phyloP scores from a whole-genome alignment of 2,797 vertebrate genomes.

The Sus cebifrons region DNA sequence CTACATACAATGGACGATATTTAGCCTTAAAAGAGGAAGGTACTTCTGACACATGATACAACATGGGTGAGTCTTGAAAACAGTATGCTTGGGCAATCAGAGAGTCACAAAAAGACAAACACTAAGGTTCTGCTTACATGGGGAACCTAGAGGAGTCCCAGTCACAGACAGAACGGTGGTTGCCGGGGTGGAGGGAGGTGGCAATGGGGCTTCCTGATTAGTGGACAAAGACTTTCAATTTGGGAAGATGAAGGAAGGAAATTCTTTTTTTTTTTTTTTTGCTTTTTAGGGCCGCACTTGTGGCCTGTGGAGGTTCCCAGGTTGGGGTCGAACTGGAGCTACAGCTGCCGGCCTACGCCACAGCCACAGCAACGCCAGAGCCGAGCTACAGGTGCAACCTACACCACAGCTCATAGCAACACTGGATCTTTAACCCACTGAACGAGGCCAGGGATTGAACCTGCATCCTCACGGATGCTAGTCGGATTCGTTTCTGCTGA shows the following conservation, averaged over 20 bases:
- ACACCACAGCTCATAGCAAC: too few species aligned
- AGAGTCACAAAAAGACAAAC: background rate
- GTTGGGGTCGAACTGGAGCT: too few species aligned
- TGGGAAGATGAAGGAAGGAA: background rate
- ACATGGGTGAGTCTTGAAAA: background rate
- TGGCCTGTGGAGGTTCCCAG: too few species aligned
- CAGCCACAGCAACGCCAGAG: too few species aligned
- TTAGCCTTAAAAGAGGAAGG: background rate
- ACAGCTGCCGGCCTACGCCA: too few species aligned
- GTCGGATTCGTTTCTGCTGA: too few species aligned
- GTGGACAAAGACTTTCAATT: background rate
- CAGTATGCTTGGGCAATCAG: background rate
- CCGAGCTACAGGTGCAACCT: too few species aligned
- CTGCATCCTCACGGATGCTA: too few species aligned
- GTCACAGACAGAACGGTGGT: background rate
- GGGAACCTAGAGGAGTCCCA: background rate
- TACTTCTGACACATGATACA: background rate
- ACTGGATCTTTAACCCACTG: too few species aligned
- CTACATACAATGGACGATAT: background rate
- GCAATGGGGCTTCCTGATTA: background rate
- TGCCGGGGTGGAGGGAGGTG: background rate
- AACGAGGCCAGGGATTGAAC: too few species aligned
- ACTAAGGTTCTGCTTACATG: background rate
- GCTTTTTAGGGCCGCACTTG: too few species aligned
- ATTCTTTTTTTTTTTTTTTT: too few species aligned